A percentile compares a stretch with the other conserved stretches of the same genome.
phyloP scores from a whole-genome alignment of 2,888 invertebrate species.

The Habrosyne pyritoides region DNA sequence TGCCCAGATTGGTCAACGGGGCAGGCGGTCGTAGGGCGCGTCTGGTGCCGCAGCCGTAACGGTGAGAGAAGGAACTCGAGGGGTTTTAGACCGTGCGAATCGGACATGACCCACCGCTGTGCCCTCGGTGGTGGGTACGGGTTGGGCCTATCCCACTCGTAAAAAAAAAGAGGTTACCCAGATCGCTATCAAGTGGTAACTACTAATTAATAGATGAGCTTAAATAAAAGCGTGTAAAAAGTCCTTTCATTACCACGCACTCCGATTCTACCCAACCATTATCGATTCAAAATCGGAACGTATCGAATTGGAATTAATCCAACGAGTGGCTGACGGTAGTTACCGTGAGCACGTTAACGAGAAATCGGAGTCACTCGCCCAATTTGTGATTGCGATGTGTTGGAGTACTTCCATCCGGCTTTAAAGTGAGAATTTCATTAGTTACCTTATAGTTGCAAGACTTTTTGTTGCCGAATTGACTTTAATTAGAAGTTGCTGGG shows the following conservation, averaged over 20 bases:
- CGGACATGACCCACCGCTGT: too few relatives aligned
- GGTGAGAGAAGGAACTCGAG: too few relatives aligned
- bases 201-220: too few relatives aligned
- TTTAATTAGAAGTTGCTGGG: not conserved
- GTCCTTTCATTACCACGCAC: not conserved
- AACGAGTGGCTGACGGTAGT: not conserved
- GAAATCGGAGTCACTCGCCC: not conserved
- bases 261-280: not conserved
- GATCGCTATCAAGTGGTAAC: too few relatives aligned
- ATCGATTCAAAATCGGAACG: not conserved
- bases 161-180: too few relatives aligned
- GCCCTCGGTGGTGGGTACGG: too few relatives aligned
- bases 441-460: not conserved
- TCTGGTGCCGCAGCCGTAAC: too few relatives aligned
- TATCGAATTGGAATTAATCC: not conserved
- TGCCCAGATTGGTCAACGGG: too few relatives aligned
- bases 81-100: too few relatives aligned
- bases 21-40: too few relatives aligned
- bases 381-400: constrained; percentile 2
- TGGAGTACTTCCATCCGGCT: not conserved
- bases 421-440: not conserved
- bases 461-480: not conserved
- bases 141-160: too few relatives aligned
- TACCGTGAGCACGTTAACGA: not conserved
- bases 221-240: too few relatives aligned